Conservation (phyloP, 1,140 invertebrate species). For the Dendrolimus punctatus region DNA sequence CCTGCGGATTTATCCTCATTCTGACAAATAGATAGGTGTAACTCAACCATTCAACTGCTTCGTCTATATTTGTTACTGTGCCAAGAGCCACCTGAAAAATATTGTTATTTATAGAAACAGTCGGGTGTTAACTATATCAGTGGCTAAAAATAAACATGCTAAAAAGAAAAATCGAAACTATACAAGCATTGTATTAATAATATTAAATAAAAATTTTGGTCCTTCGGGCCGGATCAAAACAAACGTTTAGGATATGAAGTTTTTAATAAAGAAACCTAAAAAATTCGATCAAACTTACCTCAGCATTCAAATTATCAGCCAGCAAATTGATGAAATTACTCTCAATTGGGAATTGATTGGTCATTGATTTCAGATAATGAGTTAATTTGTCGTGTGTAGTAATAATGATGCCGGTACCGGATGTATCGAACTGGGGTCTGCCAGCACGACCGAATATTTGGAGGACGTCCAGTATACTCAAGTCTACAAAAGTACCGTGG, state of each 20-base stretch:
- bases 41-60: constrained; percentile 97
- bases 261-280: neutral
- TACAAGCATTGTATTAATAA: too few species aligned
- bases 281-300: constrained; percentile 73
- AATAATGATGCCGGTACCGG: constrained; percentile 96
- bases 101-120: neutral
- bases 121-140: neutral
- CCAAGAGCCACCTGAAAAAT: constrained; percentile 86
- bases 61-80: constrained; percentile 95
- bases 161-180: neutral
- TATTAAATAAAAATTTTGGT: too few species aligned
- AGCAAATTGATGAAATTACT: constrained; percentile 95
- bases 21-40: constrained; percentile 97
- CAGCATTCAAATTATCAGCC: constrained; percentile 98
- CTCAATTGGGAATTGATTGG: constrained; percentile 98
- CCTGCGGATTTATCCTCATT: constrained; percentile 94
- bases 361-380: constrained; percentile 95
- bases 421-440: constrained; percentile 92
- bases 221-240: too few species aligned
- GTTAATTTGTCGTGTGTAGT: constrained; percentile 93
- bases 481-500: constrained; percentile 93
- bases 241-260: too few species aligned
- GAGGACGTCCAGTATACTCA: constrained; percentile 97
- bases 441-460: constrained; percentile 99
- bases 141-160: neutral